A percentile compares a stretch with the other conserved stretches of the same genome.
phyloP scores from a whole-genome alignment of 1,140 invertebrate genomes.

The Luehdorfia chinensis region DNA sequence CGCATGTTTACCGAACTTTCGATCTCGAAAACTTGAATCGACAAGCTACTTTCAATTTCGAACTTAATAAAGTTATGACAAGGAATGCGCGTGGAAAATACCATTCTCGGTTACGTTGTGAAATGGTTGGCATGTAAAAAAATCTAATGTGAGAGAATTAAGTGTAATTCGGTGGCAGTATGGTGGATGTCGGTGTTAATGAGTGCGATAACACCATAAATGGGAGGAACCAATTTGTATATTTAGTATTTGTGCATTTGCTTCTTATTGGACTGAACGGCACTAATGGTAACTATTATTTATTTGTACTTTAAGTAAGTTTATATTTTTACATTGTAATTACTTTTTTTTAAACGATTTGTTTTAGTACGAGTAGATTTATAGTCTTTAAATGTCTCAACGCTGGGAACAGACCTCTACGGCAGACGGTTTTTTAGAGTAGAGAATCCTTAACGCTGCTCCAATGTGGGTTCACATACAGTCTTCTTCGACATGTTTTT shows the following conservation, averaged over 20 bases:
- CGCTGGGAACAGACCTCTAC: too few species aligned
- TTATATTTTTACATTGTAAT: conserved; percentile 3
- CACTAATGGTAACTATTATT: conserved; percentile 65
- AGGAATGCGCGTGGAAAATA: conserved; percentile 5
- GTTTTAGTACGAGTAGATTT: background rate
- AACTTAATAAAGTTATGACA: conserved; percentile 21
- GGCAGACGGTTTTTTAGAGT: too few species aligned
- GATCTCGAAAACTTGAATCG: conserved; percentile 35
- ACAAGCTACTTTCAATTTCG: conserved; percentile 30
- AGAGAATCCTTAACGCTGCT: too few species aligned
- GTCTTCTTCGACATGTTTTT: too few species aligned
- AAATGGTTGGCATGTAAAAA: conserved; percentile 61
- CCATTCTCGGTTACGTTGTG: conserved; percentile 24
- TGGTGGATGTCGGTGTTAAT: conserved; percentile 72
- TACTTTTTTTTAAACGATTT: conserved; percentile 5
- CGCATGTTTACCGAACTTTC: conserved; percentile 49
- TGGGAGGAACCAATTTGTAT: conserved; percentile 72
- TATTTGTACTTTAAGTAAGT: conserved; percentile 18
- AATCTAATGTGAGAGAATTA: conserved; percentile 46
- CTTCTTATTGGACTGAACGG: conserved; percentile 70
- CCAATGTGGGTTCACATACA: too few species aligned
- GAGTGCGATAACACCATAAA: conserved; percentile 68
- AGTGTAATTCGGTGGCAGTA: conserved; percentile 64
- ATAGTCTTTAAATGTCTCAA: too few species aligned
- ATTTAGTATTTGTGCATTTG: conserved; percentile 69